These are phyloP conservation scores for Montipora sp. DNA, from an alignment of 64 coral and sea anemone genomes.

Conservation along the genomic window DNA sequence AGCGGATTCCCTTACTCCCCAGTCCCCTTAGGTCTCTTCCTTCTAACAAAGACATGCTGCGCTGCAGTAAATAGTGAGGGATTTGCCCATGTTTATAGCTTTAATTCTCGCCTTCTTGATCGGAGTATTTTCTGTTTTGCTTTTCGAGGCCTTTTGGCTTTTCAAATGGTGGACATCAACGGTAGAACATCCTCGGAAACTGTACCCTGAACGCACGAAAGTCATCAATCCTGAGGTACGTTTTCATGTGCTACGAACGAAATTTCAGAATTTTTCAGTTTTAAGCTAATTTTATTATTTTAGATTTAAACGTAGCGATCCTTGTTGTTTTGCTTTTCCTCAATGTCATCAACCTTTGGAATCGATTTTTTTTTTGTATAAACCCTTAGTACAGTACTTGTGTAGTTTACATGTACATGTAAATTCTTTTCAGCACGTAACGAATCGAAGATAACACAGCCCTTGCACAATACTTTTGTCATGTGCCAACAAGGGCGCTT, in stretches of 20 bases:
- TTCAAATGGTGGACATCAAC: slow-evolving; percentile 97
- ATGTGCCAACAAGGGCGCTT: no score
- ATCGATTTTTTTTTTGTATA: no score
- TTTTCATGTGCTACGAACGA: no score
- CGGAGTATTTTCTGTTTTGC: slow-evolving; percentile 88
- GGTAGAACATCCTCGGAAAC: slow-evolving; percentile 60
- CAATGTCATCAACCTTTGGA: no score
- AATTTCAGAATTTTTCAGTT: background rate
- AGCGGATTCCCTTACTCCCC: slow-evolving; percentile 18
- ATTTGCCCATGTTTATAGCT: slow-evolving; percentile 76
- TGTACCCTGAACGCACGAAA: slow-evolving; percentile 69
- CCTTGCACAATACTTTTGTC: no score
- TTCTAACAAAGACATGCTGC: background rate
- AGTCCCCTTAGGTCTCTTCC: background rate
- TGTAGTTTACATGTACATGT: no score
- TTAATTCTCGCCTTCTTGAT: slow-evolving; percentile 87
- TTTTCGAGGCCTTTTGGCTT: slow-evolving; percentile 80
- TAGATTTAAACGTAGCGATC: background rate
- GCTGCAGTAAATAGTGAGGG: background rate
- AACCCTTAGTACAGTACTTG: no score
- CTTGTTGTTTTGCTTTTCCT: background rate
- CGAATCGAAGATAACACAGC: no score
- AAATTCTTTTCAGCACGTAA: no score
- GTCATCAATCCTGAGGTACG: slow-evolving; percentile 78
- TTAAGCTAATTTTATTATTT: background rate